These are phyloP conservation scores for Stegastes partitus DNA, from an alignment of 2,113 vertebrate genomes.

Conservation along the genomic window DNA sequence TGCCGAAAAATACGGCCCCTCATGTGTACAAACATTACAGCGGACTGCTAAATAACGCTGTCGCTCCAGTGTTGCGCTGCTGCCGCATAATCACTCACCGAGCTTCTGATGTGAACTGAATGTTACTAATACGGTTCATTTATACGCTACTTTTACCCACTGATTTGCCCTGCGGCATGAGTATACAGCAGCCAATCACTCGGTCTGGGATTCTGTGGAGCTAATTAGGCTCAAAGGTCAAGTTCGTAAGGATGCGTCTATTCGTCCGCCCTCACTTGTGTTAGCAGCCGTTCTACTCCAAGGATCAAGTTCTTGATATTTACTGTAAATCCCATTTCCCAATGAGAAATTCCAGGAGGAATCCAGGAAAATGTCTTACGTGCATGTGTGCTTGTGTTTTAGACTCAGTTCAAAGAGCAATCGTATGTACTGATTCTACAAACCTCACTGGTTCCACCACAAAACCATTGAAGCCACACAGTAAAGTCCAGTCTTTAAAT, in stretches of 20 bases:
- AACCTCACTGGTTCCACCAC: too few species aligned
- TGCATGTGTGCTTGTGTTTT: too few species aligned
- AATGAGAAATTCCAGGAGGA: neutral
- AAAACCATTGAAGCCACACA: too few species aligned
- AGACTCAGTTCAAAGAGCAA: too few species aligned
- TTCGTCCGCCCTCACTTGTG: neutral
- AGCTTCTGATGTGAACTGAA: neutral
- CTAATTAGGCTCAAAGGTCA: neutral
- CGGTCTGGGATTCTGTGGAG: neutral
- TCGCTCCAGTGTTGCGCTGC: neutral
- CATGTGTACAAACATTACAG: neutral
- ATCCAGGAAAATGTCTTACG: too few species aligned
- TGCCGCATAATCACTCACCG: slow-evolving; percentile 9
- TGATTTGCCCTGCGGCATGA: neutral
- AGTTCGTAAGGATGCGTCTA: neutral
- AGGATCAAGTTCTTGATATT: neutral
- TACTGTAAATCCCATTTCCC: neutral
- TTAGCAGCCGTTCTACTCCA: neutral
- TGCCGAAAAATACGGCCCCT: neutral
- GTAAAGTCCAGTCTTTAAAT: too few species aligned
- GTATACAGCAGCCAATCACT: neutral
- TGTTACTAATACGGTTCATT: neutral
- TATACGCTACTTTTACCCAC: neutral
- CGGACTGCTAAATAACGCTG: slow-evolving; percentile 28
- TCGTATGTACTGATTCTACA: too few species aligned